Base-by-base conservation (phyloP, 2,888 invertebrate genomes). In the Hipparchia sbordonii region DNA sequence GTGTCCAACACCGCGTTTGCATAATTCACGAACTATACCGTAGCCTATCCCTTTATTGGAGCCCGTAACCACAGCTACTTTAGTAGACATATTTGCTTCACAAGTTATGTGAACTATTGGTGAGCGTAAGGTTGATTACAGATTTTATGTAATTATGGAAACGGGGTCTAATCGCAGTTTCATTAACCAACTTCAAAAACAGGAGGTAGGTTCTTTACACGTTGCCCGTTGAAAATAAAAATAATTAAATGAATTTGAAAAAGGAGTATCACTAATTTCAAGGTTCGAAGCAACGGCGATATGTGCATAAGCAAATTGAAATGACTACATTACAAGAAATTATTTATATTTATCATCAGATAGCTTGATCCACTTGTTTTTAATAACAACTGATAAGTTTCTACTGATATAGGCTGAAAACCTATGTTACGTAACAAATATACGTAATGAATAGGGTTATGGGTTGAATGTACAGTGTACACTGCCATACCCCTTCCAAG, bases 1-100 rank as follows among this genome's bases (percentile, higher is more conserved):
- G 74, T 88, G 86, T 6, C 95, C 96, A 76, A 95, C 87, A 80
- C 94, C 96, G 80, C 94, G 88, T 79, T 93, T 86, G 77, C 95
- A 95, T 6, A 96, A 83, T 2, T 92, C 94, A 84, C 94, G 94
- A 0, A 95, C 95, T 71, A 95, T 95, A 0, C 90, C 95, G 80
- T 89, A 95, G 2, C 96, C 96, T 74, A 96, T 95, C 0, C 96
- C 96, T 85, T 95, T 95, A 82, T 96, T 96, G 10, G 92, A 87
- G 39, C 96, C 96, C 33, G 96, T 96, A 10, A 96, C 95, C 5
- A 84, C 74, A 9, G 84, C 85, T 3, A 84, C 78, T 79, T 82
- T 84, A n/a, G 67, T 33, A 23, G 63, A 52, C 73, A 73, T 71
- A 63, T 56, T 62, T 70, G 54, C 33, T 52, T 13, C 39, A 1